Base-by-base conservation (phyloP, 2,888 invertebrate genomes). In the Dryocosmus kuriphilus region DNA sequence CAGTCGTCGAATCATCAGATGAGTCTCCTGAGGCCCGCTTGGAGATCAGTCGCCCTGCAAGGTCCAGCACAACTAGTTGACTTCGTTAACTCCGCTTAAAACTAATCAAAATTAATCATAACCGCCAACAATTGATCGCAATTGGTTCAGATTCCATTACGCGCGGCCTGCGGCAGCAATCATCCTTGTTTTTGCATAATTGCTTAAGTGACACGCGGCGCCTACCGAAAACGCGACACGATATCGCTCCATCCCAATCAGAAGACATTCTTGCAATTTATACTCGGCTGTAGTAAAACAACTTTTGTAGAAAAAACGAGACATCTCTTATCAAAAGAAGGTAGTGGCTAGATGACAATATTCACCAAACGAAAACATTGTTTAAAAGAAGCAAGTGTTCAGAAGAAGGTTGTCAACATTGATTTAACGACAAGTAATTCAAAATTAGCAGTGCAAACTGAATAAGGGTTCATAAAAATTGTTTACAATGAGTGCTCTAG, bases 91-190 rank as follows among this genome's bases (percentile, higher is more conserved):
- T 86, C 85, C 85, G 86, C 87, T 89, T 88, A 87, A 88, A 88
- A 88, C 88, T 89, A 90, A 90, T 90, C 89, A 89, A 90, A 90
- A 90, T 90, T 90, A 90, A 90, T 90, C 89, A 90, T 89, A 90
- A 90, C 87, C 89, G 86, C 84, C 88, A 90, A 89, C 90, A 90
- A 91, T 91, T 91, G 90, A 89, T 89, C 87, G 87, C 90, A 90
- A 91, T 91, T 91, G 91, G 87, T 87, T 86, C 86, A 86, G 90
- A 90, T 89, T 90, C 88, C 88, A 89, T 90, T 89, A 89, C 86
- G 84, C 82, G 84, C 82, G 80, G 79, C 81, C 80, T 85, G 84
- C 81, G 79, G 67, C 24, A 63, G 76, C 83, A 83, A 82, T 84
- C 83, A 79, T 81, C 80, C 80, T 79, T 63, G 78, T 81, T 81